Evolutionary conservation across 2,113 vertebrate species (phyloP).

Genomic region (Chauna torquata): DNA sequence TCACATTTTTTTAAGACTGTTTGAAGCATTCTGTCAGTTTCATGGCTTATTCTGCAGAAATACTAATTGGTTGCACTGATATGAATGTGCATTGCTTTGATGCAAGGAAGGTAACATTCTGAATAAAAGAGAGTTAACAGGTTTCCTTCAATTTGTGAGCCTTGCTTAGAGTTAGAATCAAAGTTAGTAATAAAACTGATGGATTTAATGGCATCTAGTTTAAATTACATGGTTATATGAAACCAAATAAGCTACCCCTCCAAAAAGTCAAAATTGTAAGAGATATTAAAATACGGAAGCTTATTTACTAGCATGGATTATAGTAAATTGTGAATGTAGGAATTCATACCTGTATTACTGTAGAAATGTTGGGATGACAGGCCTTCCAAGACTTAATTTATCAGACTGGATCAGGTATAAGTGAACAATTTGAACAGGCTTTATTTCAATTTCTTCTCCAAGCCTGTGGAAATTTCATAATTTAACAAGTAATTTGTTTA

Average conservation of each 20-base stretch:
- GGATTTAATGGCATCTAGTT: neutral
- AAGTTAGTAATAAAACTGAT: neutral
- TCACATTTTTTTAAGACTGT: neutral
- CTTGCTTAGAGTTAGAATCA: neutral
- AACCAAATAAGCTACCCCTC: neutral
- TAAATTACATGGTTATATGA: neutral
- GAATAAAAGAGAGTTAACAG: neutral
- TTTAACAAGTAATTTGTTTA: neutral
- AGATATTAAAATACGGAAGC: neutral
- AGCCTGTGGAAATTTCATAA: neutral
- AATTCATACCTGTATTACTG: neutral
- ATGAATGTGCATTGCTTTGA: neutral
- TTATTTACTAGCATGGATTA: neutral
- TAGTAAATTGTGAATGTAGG: neutral
- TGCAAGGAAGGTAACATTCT: neutral
- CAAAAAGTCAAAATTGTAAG: neutral
- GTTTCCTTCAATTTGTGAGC: neutral
- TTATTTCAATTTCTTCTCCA: neutral
- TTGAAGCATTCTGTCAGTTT: neutral
- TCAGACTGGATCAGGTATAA: neutral
- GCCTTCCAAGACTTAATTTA: neutral
- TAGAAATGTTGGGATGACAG: neutral
- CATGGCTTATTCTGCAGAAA: neutral
- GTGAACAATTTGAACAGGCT: neutral
- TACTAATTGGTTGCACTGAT: neutral